Evolutionary conservation across 2,888 invertebrate species (phyloP).

Genomic region (Globia sparganii): DNA sequence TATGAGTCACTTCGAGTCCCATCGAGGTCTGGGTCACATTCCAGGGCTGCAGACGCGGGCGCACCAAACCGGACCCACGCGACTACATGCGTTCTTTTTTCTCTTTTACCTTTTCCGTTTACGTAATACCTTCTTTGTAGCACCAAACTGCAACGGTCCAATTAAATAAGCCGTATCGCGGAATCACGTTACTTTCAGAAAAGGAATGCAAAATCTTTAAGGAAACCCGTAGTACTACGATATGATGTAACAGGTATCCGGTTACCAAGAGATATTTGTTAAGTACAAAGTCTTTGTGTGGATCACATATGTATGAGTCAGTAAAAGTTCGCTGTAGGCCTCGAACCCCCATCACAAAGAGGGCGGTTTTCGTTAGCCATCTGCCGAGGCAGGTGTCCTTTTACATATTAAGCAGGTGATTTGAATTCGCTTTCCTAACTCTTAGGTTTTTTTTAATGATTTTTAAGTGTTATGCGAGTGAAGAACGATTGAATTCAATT

Average conservation of each 20-base stretch:
- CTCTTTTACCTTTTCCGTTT: constrained; percentile 69
- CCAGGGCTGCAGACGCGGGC: constrained; percentile 77
- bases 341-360: constrained; percentile 72
- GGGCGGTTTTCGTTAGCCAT: constrained; percentile 81
- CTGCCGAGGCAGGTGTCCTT: constrained; percentile 88
- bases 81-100: constrained; percentile 70
- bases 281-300: constrained; percentile 40
- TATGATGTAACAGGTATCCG: constrained; percentile 42
- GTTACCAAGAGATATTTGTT: constrained; percentile 33
- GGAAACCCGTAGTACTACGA: constrained; percentile 45
- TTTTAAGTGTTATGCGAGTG: constrained; percentile 60
- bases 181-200: constrained; percentile 24
- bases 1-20: constrained; percentile 86
- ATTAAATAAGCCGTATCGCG: constrained; percentile 27
- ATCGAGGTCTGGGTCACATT: constrained; percentile 89
- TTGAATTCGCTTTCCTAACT: constrained; percentile 81
- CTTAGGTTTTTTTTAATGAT: constrained; percentile 56
- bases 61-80: constrained; percentile 79
- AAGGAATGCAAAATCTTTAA: constrained; percentile 20
- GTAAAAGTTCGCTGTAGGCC: constrained; percentile 53
- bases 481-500: constrained; percentile 56
- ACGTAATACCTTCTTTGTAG: constrained; percentile 72
- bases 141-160: constrained; percentile 46
- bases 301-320: constrained; percentile 37
- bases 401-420: constrained; percentile 89